Percentiles rank a stretch among this genome's conserved stretches.
Evolutionary conservation across 2,888 invertebrate genomes (phyloP).

Genomic region (Mantis religiosa): DNA sequence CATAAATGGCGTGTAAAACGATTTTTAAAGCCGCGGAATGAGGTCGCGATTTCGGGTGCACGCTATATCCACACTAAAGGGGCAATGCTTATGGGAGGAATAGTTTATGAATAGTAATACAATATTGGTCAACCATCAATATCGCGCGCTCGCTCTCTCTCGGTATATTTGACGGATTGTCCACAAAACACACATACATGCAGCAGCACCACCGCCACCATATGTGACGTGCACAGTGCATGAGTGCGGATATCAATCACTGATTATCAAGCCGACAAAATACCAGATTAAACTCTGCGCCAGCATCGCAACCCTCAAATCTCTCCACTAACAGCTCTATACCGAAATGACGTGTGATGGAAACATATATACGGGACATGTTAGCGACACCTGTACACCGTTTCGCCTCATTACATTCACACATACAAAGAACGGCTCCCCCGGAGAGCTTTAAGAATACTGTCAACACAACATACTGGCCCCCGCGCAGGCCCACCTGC

Average conservation of each 20-base stretch:
- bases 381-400: slow-evolving; percentile 24
- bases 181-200: slow-evolving; percentile 18
- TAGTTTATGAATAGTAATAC: slow-evolving; percentile 27
- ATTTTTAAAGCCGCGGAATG: neutral
- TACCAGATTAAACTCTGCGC: slow-evolving; percentile 27
- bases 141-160: slow-evolving; percentile 20
- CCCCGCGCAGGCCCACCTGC: neutral
- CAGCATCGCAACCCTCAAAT: slow-evolving; percentile 11
- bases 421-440: neutral
- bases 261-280: slow-evolving; percentile 31
- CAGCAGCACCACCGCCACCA: neutral
- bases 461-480: neutral
- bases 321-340: slow-evolving; percentile 21
- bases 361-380: slow-evolving; percentile 18
- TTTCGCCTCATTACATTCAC: slow-evolving; percentile 4
- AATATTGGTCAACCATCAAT: slow-evolving; percentile 27
- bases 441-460: slow-evolving; percentile 4
- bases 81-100: slow-evolving; percentile 12
- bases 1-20: neutral
- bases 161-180: slow-evolving; percentile 23
- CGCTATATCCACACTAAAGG: neutral
- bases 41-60: neutral
- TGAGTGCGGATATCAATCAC: slow-evolving; percentile 29
- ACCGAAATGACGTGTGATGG: slow-evolving; percentile 23
- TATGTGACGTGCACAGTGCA: slow-evolving; percentile 19